Evolutionary conservation across 2,888 invertebrate species (phyloP), one percentile per base, ranked within the genome.

Genomic region (Mythimna lalbum): DNA sequence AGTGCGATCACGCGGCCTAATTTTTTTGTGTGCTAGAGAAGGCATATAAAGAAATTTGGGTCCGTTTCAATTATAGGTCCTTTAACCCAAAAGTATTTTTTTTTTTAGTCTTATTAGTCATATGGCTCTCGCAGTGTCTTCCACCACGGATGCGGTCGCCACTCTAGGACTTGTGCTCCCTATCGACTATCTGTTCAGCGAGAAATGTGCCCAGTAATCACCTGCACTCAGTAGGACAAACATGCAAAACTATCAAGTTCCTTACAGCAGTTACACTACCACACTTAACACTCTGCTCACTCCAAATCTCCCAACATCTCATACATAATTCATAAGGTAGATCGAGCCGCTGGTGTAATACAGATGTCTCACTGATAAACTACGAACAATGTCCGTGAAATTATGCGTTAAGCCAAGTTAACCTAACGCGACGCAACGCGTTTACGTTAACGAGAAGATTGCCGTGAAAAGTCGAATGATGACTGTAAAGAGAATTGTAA

Each of bases 381-480:
- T 64, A 52, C 31, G 59, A 43, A 81, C 69, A 78, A 81, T 59
- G 2, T 7, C 61, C 81, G 64, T 80, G 69, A 77, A 69, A 80
- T 81, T 67, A 63, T 57, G 55, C 49, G 60, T 79, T 69, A 67
- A 39, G 56, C 70, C 12, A 19, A 17, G 63, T 52, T 10, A 49
- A 56, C 61, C 23, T 57, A 49, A 57, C 75, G 33, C 43, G 63
- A 55, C 59, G 52, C 57, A 27, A 49, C 53, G 12, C 39, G 57
- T 74, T 61, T 47, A 27, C 50, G 36, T 60, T 70, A 36, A 47
- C 9, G 47, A 5, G n/a, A 23, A 59, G n/a, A 66, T 73, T 31
- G 65, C 57, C 64, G 52, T 71, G 56, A 61, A 57, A 9, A 3
- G 17, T 10, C 10, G 10, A 50, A 23, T 14, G 17, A 52, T 10